Base-by-base conservation (phyloP, 23 tunicate species). In the Halocynthia aurantium region DNA sequence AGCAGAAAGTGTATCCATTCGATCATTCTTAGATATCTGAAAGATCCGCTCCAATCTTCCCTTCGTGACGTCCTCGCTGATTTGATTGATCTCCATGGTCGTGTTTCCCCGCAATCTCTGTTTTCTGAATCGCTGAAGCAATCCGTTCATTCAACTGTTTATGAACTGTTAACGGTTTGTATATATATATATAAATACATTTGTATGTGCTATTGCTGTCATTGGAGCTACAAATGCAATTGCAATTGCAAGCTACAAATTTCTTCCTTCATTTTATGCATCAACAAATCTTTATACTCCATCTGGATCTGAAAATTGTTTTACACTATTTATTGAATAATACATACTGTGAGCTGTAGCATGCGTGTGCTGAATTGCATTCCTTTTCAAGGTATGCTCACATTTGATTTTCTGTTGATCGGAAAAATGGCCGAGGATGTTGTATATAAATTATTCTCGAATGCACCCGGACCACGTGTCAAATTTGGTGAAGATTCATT, bases 11-110 rank as follows among this genome's bases (percentile, higher is more conserved):
- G 4, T 31, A 31, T 31, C 44, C 44, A 31, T 31, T 31, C 4
- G 44, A 31, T 31, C 44, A 31, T 51, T 57, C 6, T 1, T 76
- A 87, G 93, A 72, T 89, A 84, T 68, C 66, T 89, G 52, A 67
- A 85, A 9, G 86, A 92, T 76, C 98, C 98, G 0, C 63, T 92
- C 53, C 86, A 86, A 0, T 73, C 92, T 8, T 69, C 98, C 31
- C 65, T 92, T 7, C 83, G 98, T 6, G 88, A 84, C 72, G 80
- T 82, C 19, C 84, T 92, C 51, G 98, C 86, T 77, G 92, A 92
- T 62, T 60, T 92, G 70, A 92, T 92, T n/a, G 84, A 82, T 56
- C 80, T 86, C 8, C 88, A 92, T 61, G 75, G 70, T 77, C 68
- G 62, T 53, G 73, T 81, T 4, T 52, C 72, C 12, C 88, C 87